phyloP scores from a whole-genome alignment of 2,113 vertebrate species.

The Mastomys coucha region DNA sequence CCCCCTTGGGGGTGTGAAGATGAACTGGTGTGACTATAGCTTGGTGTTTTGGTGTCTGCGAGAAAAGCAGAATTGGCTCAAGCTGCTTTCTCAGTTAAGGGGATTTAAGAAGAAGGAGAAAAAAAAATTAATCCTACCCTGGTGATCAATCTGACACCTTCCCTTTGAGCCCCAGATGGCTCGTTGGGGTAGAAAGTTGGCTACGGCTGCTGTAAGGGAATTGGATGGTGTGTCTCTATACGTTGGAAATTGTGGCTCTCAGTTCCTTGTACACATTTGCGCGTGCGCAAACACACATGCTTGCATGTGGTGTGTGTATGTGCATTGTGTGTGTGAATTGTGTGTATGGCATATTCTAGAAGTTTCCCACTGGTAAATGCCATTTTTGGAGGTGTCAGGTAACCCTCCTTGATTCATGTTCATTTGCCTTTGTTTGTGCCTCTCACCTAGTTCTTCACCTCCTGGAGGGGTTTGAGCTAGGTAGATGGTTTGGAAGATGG shows the following conservation, averaged over 20 bases:
- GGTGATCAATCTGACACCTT: conserved; percentile 84
- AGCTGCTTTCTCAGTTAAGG: conserved; percentile 83
- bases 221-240: conserved; percentile 36
- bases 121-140: conserved; percentile 80
- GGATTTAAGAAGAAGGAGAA: conserved; percentile 78
- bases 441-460: no score
- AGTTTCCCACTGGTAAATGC: conserved; percentile 69
- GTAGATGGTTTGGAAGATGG: not conserved
- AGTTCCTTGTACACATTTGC: not conserved
- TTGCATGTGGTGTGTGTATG: no score
- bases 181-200: conserved; percentile 81
- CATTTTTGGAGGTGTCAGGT: conserved; percentile 41
- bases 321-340: not conserved
- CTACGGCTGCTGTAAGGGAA: conserved; percentile 66
- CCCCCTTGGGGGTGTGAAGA: conserved; percentile 71
- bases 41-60: conserved; percentile 81
- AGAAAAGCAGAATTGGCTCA: conserved; percentile 81
- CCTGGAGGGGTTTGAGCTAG: not conserved
- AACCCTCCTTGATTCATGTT: not conserved
- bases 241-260: conserved; percentile 33
- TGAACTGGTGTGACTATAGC: conserved; percentile 80
- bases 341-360: not conserved
- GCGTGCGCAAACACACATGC: no score
- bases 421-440: not conserved
- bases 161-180: conserved; percentile 84